Percentiles rank a stretch among this genome's conserved stretches.
Conservation (phyloP, 2,888 invertebrate species). For the Archaeoteleia sp. region DNA sequence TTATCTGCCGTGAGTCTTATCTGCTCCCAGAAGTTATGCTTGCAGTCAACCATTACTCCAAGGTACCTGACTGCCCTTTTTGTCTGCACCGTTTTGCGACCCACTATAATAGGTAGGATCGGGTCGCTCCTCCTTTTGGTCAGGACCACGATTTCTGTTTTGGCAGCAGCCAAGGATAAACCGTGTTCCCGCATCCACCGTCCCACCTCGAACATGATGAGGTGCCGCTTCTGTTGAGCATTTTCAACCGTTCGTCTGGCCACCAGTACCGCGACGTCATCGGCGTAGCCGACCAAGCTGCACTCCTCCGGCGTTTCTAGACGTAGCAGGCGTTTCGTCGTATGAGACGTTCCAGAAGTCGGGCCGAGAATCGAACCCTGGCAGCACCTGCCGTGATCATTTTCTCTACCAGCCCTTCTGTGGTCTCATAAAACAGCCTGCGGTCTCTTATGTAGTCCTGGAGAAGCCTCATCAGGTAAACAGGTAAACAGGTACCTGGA, state of each 20-base stretch:
- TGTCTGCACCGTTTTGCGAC: no score
- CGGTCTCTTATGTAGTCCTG: not conserved
- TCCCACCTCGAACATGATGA: conserved; percentile 11
- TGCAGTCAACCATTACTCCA: conserved; percentile 47
- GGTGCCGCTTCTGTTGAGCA: no score
- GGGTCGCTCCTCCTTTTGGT: no score
- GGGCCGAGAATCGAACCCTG: conserved; percentile 1
- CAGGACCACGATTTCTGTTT: no score
- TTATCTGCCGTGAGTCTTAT: conserved; percentile 31
- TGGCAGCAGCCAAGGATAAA: no score
- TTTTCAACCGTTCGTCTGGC: conserved; percentile 1
- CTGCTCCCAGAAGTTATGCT: conserved; percentile 47
- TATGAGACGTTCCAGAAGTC: conserved; percentile 11
- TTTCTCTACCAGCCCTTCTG: not conserved
- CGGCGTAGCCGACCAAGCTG: conserved; percentile 22
- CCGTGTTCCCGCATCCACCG: conserved; percentile 34
- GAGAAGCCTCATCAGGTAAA: not conserved
- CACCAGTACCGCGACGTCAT: conserved; percentile 28
- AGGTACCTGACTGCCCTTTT: conserved; percentile 50
- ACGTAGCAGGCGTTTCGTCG: not conserved
- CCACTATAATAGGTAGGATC: no score
- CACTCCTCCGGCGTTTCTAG: conserved; percentile 9
- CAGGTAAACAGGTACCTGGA: no score
- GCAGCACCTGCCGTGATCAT: no score
- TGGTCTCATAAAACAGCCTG: no score